phyloP scores from a whole-genome alignment of 2,888 invertebrate species.

The Vandiemenella viatica region DNA sequence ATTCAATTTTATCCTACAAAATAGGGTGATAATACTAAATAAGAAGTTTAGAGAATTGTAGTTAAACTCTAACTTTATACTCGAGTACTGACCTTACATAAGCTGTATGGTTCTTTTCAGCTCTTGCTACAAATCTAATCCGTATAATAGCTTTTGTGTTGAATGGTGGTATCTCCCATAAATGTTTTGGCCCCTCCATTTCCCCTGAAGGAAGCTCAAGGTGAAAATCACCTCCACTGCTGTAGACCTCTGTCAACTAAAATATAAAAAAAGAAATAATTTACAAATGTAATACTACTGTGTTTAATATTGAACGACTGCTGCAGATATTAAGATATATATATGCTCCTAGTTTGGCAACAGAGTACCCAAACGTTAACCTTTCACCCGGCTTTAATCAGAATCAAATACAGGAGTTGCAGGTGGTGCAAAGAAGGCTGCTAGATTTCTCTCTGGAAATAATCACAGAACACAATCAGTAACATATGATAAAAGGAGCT shows the following conservation, averaged over 20 bases:
- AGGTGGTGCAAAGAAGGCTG: no score
- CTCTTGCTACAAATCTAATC: constrained; percentile 61
- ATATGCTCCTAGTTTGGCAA: background rate
- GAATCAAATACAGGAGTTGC: no score
- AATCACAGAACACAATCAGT: no score
- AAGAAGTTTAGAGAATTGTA: no score
- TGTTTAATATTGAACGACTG: background rate
- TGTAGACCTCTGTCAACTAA: constrained; percentile 64
- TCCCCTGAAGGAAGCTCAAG: constrained; percentile 70
- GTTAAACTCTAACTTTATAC: background rate
- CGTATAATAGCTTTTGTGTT: constrained; percentile 76
- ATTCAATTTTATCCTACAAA: constrained; percentile 50
- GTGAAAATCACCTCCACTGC: constrained; percentile 80
- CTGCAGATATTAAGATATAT: no score
- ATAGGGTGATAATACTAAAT: no score
- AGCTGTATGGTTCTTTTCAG: constrained; percentile 68
- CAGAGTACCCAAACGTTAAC: no score
- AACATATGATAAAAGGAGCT: no score
- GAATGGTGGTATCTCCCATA: constrained; percentile 86
- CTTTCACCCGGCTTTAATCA: no score
- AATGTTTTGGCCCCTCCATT: constrained; percentile 58
- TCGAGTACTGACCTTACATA: constrained; percentile 51
- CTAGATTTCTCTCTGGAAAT: no score
- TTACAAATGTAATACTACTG: background rate
- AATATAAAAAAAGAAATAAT: constrained; percentile 11